Percentiles rank a stretch among this genome's conserved stretches.
Evolutionary conservation across 2,797 vertebrate genomes (phyloP).

Genomic region (Mormyrops boulengeri): DNA sequence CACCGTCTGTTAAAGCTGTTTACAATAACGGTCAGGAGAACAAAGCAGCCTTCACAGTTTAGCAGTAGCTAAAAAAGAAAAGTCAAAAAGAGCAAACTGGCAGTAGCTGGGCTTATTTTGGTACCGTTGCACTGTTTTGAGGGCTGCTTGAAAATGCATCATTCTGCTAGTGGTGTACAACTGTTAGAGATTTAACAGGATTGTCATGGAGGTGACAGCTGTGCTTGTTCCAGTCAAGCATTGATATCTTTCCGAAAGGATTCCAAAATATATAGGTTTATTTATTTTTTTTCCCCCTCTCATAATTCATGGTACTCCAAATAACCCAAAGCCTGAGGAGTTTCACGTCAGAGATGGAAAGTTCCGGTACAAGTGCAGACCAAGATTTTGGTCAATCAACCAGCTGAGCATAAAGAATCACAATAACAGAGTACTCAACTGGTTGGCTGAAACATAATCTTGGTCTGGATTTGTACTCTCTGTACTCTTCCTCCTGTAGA

Average conservation of each 20-base stretch:
- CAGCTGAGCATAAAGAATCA: neutral
- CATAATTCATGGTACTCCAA: neutral
- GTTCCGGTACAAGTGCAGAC: neutral
- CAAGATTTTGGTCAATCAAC: neutral
- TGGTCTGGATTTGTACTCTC: neutral
- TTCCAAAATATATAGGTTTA: neutral
- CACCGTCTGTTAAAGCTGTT: neutral
- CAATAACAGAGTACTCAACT: neutral
- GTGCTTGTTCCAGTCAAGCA: neutral
- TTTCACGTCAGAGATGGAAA: neutral
- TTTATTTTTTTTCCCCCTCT: neutral
- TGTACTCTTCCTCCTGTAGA: neutral
- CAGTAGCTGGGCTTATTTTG: neutral
- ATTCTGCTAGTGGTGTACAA: neutral
- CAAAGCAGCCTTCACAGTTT: neutral
- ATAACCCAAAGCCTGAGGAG: neutral
- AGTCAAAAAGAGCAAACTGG: neutral
- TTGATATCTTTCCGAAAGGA: neutral
- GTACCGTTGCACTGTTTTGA: no score
- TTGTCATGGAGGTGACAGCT: neutral
- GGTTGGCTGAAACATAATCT: neutral
- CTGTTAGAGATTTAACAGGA: neutral
- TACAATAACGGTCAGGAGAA: conserved; percentile 1
- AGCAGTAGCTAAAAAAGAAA: neutral
- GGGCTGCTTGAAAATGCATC: neutral